These are phyloP conservation scores for Dipus sagitta DNA, from an alignment of 2,797 vertebrate genomes.

Conservation along the genomic window DNA sequence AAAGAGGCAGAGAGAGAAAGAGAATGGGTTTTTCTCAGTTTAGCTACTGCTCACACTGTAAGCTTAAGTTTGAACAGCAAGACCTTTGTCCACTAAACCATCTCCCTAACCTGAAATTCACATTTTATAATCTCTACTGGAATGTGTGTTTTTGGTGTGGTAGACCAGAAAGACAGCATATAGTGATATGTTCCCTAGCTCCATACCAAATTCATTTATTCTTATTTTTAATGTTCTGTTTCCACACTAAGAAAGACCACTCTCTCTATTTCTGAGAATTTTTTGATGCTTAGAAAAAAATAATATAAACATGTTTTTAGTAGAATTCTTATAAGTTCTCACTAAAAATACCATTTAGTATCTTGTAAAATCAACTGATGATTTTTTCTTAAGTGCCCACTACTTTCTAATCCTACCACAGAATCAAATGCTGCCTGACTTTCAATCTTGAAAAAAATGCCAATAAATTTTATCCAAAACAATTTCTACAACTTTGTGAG, in stretches of 20 bases:
- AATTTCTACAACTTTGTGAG: neutral
- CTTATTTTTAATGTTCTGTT: neutral
- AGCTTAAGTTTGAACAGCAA: no score
- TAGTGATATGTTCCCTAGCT: neutral
- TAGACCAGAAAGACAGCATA: neutral
- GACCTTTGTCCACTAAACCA: no score
- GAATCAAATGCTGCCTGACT: neutral
- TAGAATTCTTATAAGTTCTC: neutral
- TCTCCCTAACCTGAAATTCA: neutral
- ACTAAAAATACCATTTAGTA: neutral
- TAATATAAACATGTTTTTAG: neutral
- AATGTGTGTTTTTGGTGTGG: neutral
- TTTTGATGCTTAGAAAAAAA: constrained; percentile 19
- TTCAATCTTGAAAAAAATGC: neutral
- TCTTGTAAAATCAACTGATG: neutral
- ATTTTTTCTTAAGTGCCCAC: neutral
- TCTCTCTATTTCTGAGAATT: neutral
- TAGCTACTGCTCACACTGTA: no score
- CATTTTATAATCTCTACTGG: neutral
- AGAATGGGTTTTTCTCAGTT: no score
- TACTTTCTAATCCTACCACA: neutral
- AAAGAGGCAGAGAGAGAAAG: no score
- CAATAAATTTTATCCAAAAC: neutral
- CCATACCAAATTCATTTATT: accelerated
- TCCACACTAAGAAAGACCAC: neutral